phyloP scores from a whole-genome alignment of 2,797 vertebrate species.

The Lacerta agilis region DNA sequence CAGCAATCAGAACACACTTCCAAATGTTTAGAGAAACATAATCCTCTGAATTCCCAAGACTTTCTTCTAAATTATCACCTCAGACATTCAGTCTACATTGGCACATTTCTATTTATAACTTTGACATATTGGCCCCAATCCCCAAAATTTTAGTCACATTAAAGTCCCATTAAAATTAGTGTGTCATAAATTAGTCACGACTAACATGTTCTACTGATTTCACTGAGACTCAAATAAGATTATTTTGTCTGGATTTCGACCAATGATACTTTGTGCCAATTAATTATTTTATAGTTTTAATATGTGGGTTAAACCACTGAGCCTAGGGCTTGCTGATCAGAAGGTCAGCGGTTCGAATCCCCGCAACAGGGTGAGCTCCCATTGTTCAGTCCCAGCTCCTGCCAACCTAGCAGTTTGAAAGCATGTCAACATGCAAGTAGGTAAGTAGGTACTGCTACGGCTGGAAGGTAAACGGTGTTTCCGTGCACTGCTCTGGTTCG shows the following conservation, averaged over 20 bases:
- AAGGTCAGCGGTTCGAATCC: too few relatives aligned
- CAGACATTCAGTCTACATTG: constrained; percentile 5
- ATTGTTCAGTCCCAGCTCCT: too few relatives aligned
- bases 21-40: constrained; percentile 1
- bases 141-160: background rate
- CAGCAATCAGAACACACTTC: rapidly evolving
- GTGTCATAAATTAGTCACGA: background rate
- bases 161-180: background rate
- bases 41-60: constrained; percentile 9
- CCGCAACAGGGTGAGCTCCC: too few relatives aligned
- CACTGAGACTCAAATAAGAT: background rate
- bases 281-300: background rate
- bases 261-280: background rate
- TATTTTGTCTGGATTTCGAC: background rate
- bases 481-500: too few relatives aligned
- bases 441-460: too few relatives aligned
- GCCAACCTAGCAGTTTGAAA: too few relatives aligned
- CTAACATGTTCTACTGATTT: background rate
- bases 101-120: constrained; percentile 29
- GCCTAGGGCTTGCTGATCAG: too few relatives aligned
- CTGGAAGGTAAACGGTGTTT: too few relatives aligned
- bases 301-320: too few relatives aligned
- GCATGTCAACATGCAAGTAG: too few relatives aligned
- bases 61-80: constrained; percentile 17
- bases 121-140: constrained; percentile 25